phyloP scores from a whole-genome alignment of 1,140 invertebrate species.

The Leptopilina clavipes region DNA sequence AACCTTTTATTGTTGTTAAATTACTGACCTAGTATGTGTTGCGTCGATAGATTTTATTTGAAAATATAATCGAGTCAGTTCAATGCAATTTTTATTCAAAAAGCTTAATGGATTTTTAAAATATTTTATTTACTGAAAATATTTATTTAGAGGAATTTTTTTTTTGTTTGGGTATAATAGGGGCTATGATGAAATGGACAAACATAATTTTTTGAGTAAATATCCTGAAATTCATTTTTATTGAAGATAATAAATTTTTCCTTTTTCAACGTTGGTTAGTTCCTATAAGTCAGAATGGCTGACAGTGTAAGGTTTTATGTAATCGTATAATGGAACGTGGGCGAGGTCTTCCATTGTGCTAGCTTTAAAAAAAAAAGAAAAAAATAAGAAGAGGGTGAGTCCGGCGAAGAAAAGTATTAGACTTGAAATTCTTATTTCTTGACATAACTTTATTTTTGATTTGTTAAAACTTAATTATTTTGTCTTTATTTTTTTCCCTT shows the following conservation, averaged over 20 bases:
- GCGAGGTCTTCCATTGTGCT: constrained; percentile 18
- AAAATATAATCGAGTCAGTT: background rate
- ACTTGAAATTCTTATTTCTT: background rate
- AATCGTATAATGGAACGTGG: constrained; percentile 20
- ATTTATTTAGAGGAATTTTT: too few relatives aligned
- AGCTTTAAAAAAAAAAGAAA: background rate
- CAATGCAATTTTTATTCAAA: background rate
- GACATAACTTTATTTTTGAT: background rate
- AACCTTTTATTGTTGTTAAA: constrained; percentile 31
- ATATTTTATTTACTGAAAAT: too few relatives aligned
- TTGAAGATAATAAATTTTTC: background rate
- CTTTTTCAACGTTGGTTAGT: background rate
- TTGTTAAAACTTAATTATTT: background rate
- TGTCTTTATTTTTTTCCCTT: background rate
- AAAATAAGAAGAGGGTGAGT: background rate
- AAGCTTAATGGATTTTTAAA: too few relatives aligned
- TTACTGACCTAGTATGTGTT: constrained; percentile 27
- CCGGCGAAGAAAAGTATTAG: background rate
- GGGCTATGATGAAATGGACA: too few relatives aligned
- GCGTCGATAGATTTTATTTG: background rate
- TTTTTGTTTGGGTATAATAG: too few relatives aligned
- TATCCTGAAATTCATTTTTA: constrained; percentile 6
- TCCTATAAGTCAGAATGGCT: background rate
- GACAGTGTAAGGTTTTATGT: constrained; percentile 15
- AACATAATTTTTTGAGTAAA: background rate